Evolutionary conservation across 2,113 vertebrate species (phyloP).

Genomic region (Brachyistius frenatus): DNA sequence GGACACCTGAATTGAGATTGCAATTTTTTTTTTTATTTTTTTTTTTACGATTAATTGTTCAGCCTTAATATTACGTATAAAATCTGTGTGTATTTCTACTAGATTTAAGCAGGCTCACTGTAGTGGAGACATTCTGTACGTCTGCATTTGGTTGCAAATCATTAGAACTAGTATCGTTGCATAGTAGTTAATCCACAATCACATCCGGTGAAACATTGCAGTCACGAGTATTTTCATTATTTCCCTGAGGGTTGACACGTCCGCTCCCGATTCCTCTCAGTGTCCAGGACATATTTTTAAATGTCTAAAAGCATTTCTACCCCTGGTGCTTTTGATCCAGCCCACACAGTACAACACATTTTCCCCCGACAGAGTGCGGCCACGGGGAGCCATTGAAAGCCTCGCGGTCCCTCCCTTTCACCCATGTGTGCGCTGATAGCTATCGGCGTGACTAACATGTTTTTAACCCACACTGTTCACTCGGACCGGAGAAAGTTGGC

Average conservation of each 20-base stretch:
- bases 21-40: too few species aligned
- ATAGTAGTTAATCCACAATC: too few species aligned
- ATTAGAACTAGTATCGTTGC: too few species aligned
- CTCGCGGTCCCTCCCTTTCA: constrained; percentile 19
- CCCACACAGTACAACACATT: constrained; percentile 37
- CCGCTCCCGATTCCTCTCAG: constrained; percentile 3
- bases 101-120: too few species aligned
- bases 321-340: constrained; percentile 25
- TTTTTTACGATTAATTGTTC: too few species aligned
- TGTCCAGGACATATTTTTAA: constrained; percentile 5
- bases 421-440: constrained; percentile 11
- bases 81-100: too few species aligned
- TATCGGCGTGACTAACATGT: constrained; percentile 39
- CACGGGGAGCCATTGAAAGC: constrained; percentile 52
- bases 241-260: neutral
- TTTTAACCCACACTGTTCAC: constrained; percentile 42
- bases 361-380: constrained; percentile 45
- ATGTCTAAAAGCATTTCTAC: constrained; percentile 43
- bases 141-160: too few species aligned
- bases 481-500: constrained; percentile 17
- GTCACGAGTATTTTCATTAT: neutral
- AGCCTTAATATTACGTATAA: too few species aligned
- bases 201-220: too few species aligned
- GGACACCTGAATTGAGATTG: too few species aligned
- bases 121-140: too few species aligned